phyloP scores from a whole-genome alignment of 1,140 invertebrate genomes.

The Chrysomallon squamiferum region DNA sequence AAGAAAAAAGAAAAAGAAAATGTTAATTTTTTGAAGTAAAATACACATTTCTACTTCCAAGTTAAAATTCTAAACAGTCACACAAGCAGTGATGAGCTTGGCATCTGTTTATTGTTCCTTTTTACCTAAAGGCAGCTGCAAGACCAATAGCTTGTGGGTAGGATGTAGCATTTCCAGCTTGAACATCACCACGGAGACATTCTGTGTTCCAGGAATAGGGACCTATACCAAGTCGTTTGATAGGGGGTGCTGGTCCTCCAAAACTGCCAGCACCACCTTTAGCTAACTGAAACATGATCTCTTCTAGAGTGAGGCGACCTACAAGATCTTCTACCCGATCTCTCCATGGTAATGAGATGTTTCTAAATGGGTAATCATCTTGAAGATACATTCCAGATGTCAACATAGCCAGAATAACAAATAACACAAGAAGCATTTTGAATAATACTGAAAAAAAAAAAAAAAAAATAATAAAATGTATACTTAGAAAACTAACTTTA shows the following conservation, averaged over 20 bases:
- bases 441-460: no score
- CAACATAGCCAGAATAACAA: no score
- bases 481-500: no score
- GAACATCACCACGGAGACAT: constrained; percentile 31
- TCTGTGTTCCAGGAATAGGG: constrained; percentile 45
- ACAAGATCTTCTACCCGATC: constrained; percentile 39
- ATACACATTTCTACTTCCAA: no score
- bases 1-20: no score
- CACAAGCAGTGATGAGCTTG: no score
- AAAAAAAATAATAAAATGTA: no score
- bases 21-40: no score
- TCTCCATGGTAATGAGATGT: constrained; percentile 33
- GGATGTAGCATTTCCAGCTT: constrained; percentile 27
- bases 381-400: no score
- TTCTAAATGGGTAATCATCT: constrained; percentile 37
- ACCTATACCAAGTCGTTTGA: constrained; percentile 34
- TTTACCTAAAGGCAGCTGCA: constrained; percentile 38
- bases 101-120: no score
- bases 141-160: constrained; percentile 42
- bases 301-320: constrained; percentile 32
- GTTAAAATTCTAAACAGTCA: no score
- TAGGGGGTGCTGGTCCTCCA: constrained; percentile 33
- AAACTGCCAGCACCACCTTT: constrained; percentile 29
- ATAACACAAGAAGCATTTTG: no score
- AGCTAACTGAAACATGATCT: constrained; percentile 39